Evolutionary conservation across 2,888 invertebrate species (phyloP).

Genomic region (Perdita meconis): DNA sequence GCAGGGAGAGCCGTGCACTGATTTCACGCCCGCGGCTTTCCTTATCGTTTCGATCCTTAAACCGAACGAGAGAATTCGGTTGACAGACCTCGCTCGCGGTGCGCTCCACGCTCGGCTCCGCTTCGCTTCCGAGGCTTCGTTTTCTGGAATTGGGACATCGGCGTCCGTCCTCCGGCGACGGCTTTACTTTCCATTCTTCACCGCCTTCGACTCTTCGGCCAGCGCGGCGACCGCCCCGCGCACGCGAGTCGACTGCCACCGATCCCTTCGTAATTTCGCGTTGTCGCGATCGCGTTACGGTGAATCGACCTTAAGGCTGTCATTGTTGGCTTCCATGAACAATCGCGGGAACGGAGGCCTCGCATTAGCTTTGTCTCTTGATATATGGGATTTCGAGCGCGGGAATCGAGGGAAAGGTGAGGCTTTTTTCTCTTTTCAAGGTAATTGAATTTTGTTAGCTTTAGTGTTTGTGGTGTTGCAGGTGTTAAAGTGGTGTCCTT

Average conservation of each 20-base stretch:
- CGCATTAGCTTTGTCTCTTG: no score
- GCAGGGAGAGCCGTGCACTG: conserved; percentile 22
- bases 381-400: no score
- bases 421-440: no score
- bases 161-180: conserved; percentile 59
- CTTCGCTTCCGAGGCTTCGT: conserved; percentile 43
- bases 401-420: no score
- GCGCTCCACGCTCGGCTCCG: conserved; percentile 14
- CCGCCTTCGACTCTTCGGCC: no score
- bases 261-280: conserved; percentile 27
- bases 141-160: conserved; percentile 73
- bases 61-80: conserved; percentile 34
- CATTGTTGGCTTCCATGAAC: no score
- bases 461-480: no score
- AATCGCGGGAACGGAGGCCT: no score
- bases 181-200: conserved; percentile 74
- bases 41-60: not conserved
- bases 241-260: conserved; percentile 52
- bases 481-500: no score
- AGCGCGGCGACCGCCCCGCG: conserved; percentile 15
- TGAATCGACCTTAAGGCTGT: no score
- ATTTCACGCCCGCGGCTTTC: conserved; percentile 11
- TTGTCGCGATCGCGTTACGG: not conserved
- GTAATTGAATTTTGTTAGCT: no score
- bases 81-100: not conserved